Evolutionary conservation across 2,113 vertebrate genomes (phyloP).

Genomic region (Rhinichthys klamathensis): DNA sequence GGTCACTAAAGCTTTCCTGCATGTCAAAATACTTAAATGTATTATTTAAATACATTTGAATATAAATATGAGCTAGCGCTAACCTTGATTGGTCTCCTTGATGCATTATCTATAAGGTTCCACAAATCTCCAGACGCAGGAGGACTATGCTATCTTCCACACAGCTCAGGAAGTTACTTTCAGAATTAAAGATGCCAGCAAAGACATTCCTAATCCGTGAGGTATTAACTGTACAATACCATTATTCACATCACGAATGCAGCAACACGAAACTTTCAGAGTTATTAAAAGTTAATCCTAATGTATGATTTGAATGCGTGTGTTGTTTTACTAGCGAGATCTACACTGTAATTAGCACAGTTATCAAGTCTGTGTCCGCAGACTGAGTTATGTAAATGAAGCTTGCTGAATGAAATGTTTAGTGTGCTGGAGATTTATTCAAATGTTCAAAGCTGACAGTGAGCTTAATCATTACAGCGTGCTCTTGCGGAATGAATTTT

Average conservation of each 20-base stretch:
- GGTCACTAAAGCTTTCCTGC: constrained; percentile 2
- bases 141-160: background rate
- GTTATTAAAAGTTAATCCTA: constrained; percentile 35
- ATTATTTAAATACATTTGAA: constrained; percentile 70
- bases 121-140: constrained; percentile 4
- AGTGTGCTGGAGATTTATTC: constrained; percentile 13
- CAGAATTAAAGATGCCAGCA: constrained; percentile 13
- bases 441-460: constrained; percentile 22
- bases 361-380: background rate
- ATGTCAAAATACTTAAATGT: constrained; percentile 59
- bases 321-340: background rate
- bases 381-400: background rate
- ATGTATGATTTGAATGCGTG: constrained; percentile 24
- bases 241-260: constrained; percentile 20
- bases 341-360: constrained; percentile 2
- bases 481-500: constrained; percentile 55
- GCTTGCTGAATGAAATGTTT: constrained; percentile 5
- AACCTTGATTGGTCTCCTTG: constrained; percentile 62
- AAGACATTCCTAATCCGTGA: constrained; percentile 21
- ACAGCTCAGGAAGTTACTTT: constrained; percentile 28
- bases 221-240: constrained; percentile 26
- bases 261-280: constrained; percentile 23
- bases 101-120: constrained; percentile 75
- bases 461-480: constrained; percentile 38
- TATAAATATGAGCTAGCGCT: constrained; percentile 58